A percentile compares a stretch with the other conserved stretches of the same genome.
phyloP scores from a whole-genome alignment of 1,140 invertebrate genomes.

The Halictus rubicundus region DNA sequence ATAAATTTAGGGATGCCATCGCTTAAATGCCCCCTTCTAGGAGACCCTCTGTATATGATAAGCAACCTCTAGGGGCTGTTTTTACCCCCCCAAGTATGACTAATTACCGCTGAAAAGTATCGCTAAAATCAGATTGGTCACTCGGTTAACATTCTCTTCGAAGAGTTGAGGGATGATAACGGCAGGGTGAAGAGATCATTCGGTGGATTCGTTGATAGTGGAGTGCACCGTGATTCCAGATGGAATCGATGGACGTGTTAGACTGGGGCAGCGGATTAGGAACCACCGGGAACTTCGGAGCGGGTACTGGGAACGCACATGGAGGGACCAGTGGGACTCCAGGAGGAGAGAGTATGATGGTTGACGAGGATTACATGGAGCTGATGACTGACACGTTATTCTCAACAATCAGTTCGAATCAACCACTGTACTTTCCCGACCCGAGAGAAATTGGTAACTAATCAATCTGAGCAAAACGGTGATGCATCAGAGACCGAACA shows the following conservation, averaged over 20 bases:
- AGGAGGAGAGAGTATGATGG: constrained; percentile 86
- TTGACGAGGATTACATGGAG: constrained; percentile 94
- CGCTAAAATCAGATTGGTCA: too few relatives aligned
- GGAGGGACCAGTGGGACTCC: constrained; percentile 77
- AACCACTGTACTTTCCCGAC: constrained; percentile 97
- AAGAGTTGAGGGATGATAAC: not conserved
- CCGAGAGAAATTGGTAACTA: constrained; percentile 95
- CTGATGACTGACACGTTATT: constrained; percentile 95
- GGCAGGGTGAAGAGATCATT: not conserved
- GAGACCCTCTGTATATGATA: too few relatives aligned
- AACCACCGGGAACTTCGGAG: constrained; percentile 65
- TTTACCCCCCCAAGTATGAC: too few relatives aligned
- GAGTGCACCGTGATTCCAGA: constrained; percentile 75
- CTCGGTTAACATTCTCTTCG: too few relatives aligned
- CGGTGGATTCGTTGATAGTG: not conserved
- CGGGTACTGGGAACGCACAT: constrained; percentile 63
- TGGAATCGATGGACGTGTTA: constrained; percentile 90
- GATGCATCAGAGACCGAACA: too few relatives aligned
- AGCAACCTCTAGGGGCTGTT: too few relatives aligned
- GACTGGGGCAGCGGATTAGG: constrained; percentile 83
- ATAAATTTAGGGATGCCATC: too few relatives aligned
- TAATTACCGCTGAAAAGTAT: too few relatives aligned
- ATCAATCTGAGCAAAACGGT: too few relatives aligned
- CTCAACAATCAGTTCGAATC: constrained; percentile 91
- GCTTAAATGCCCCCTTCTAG: too few relatives aligned